A percentile compares a stretch with the other conserved stretches of the same genome.
These are phyloP conservation scores for Portunus trituberculatus DNA, from an alignment of 1,140 invertebrate species.

Conservation along the genomic window DNA sequence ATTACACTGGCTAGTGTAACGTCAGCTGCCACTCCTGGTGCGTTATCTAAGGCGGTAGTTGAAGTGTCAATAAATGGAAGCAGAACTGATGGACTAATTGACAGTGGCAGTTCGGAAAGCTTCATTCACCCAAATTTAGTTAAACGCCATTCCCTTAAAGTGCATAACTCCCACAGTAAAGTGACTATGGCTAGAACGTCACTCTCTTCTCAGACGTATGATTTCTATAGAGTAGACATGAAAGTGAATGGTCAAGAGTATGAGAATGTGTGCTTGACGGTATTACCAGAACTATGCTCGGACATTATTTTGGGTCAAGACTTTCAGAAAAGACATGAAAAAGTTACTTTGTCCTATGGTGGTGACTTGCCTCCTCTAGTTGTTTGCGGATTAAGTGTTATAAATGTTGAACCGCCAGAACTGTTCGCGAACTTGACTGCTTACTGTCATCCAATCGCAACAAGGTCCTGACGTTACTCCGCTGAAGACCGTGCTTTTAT, in stretches of 20 bases:
- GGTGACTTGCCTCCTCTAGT: too few species aligned
- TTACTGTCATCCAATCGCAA: too few species aligned
- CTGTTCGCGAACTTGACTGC: too few species aligned
- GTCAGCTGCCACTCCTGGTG: neutral
- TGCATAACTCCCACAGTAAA: neutral
- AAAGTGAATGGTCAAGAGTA: neutral
- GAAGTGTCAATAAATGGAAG: neutral
- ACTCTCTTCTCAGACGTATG: neutral
- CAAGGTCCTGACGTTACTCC: too few species aligned
- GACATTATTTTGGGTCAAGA: too few species aligned
- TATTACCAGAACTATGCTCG: neutral
- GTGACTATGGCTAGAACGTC: neutral
- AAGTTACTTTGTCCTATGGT: too few species aligned
- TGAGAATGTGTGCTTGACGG: too few species aligned
- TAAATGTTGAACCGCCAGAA: too few species aligned
- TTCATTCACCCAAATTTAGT: slow-evolving; percentile 1
- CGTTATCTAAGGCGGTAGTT: neutral
- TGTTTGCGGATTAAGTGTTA: too few species aligned
- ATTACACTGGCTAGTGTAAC: neutral
- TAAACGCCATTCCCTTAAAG: neutral
- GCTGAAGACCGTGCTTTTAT: too few species aligned
- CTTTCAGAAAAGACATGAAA: too few species aligned
- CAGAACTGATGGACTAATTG: neutral
- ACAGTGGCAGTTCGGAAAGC: slow-evolving; percentile 19
- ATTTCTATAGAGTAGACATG: neutral